Percentiles rank a stretch among this genome's conserved stretches.
These are phyloP conservation scores for Calcarius lapponicus DNA, from an alignment of 2,797 vertebrate genomes.

Conservation along the genomic window DNA sequence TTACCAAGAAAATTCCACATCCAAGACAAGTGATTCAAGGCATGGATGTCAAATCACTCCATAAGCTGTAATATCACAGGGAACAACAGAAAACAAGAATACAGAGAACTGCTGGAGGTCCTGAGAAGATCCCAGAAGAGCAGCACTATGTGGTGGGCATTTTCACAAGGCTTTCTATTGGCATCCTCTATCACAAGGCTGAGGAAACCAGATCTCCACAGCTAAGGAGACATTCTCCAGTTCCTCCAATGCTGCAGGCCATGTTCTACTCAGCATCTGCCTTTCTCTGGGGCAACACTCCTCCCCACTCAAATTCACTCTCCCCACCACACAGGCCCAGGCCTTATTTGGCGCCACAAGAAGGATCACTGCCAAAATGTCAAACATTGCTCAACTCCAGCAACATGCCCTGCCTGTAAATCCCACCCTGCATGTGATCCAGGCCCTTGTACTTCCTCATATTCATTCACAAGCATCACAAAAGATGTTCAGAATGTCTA, in stretches of 20 bases:
- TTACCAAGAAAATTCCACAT: not conserved
- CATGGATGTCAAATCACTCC: not conserved
- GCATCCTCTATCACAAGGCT: not conserved
- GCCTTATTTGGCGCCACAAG: accelerated
- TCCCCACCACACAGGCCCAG: accelerated
- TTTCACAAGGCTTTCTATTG: too few species aligned
- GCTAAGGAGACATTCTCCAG: not conserved
- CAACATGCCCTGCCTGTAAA: not conserved
- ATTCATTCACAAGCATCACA: too few species aligned
- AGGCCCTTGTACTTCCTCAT: not conserved
- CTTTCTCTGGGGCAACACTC: not conserved
- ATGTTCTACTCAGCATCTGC: too few species aligned
- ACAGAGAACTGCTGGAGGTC: not conserved
- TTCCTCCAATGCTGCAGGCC: not conserved
- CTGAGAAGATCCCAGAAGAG: not conserved
- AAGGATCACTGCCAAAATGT: not conserved
- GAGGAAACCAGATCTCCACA: not conserved
- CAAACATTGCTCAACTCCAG: accelerated
- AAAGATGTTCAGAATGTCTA: not conserved
- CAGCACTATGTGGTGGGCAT: accelerated
- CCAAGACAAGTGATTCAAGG: not conserved
- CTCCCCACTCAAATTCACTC: not conserved
- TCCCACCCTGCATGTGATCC: not conserved
- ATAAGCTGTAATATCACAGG: too few species aligned
- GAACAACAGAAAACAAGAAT: not conserved